Percentiles rank a stretch among this genome's conserved stretches.
Conservation (phyloP, 2,797 vertebrate genomes). For the Schizopygopsis pylzovi region DNA sequence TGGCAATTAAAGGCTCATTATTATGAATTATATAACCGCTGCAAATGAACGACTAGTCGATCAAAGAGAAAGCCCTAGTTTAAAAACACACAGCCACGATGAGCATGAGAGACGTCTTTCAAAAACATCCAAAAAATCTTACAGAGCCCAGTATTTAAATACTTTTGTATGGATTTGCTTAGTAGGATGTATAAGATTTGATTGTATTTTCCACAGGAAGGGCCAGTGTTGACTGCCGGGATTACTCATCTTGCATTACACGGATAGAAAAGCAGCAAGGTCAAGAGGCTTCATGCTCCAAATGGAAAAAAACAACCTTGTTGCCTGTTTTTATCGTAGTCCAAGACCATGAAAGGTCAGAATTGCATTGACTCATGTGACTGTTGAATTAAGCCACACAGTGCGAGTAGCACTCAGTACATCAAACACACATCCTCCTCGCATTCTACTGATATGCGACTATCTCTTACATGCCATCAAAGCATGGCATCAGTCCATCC, state of each 20-base stretch:
- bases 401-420: not conserved
- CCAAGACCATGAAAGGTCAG: slow-evolving; percentile 12
- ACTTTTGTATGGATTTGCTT: not conserved
- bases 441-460: slow-evolving; percentile 1
- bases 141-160: not conserved
- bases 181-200: not conserved
- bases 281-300: slow-evolving; percentile 21
- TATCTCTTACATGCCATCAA: slow-evolving; percentile 19
- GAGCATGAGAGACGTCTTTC: not conserved
- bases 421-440: not conserved
- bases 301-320: slow-evolving; percentile 19
- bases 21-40: too few relatives aligned
- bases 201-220: not conserved
- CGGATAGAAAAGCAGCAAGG: slow-evolving; percentile 14
- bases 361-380: not conserved
- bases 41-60: too few relatives aligned
- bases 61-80: too few relatives aligned
- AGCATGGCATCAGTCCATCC: slow-evolving; percentile 27
- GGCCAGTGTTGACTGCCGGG: not conserved
- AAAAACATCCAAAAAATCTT: not conserved
- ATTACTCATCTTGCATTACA: slow-evolving; percentile 20
- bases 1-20: too few relatives aligned
- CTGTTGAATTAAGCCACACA: not conserved
- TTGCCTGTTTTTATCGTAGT: not conserved
- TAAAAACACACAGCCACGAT: not conserved